Evolutionary conservation across 2,797 vertebrate species (phyloP).

Genomic region (Chiloscyllium punctatum): DNA sequence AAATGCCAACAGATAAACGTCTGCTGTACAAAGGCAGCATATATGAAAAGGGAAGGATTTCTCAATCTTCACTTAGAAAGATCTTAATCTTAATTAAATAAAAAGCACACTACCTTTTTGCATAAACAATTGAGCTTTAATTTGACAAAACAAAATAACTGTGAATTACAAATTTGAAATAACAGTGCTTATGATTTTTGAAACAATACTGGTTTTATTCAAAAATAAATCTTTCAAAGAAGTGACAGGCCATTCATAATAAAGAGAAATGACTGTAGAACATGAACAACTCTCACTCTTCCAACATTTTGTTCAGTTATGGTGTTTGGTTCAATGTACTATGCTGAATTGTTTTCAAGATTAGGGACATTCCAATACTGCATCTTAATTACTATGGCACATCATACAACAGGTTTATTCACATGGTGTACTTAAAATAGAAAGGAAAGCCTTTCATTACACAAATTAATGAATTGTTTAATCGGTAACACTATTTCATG

Average conservation of each 20-base stretch:
- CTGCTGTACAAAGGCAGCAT: conserved; percentile 17
- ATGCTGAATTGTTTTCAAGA: neutral
- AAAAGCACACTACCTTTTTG: neutral
- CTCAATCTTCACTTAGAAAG: neutral
- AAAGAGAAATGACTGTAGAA: neutral
- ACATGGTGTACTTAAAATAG: neutral
- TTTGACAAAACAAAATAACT: conserved; percentile 15
- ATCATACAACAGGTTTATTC: neutral
- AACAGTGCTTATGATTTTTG: neutral
- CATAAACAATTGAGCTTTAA: conserved; percentile 3
- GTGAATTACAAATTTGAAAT: neutral
- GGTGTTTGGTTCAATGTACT: neutral
- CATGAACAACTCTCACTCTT: neutral
- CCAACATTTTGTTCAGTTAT: neutral
- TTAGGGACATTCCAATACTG: neutral
- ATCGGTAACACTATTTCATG: neutral
- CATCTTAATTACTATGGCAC: neutral
- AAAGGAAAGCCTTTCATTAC: neutral
- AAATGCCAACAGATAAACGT: conserved; percentile 30
- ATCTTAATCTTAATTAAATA: conserved; percentile 17
- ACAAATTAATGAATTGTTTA: conserved; percentile 9
- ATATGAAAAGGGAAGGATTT: neutral
- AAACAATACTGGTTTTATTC: neutral
- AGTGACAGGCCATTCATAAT: neutral
- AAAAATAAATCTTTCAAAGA: neutral